These are phyloP conservation scores for Sericinus montela DNA, from an alignment of 2,888 invertebrate species.

Conservation along the genomic window DNA sequence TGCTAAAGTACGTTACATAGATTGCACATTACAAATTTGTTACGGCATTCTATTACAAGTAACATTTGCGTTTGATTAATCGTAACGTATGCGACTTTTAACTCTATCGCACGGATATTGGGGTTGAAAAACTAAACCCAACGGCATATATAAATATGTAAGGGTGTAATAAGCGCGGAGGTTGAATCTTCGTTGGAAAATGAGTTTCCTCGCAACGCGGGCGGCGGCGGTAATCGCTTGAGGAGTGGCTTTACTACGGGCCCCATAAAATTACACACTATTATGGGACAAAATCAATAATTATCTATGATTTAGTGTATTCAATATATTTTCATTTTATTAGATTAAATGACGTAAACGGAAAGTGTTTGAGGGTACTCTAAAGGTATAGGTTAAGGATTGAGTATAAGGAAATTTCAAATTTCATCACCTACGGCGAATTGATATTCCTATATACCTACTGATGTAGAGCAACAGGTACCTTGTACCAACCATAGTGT, in stretches of 20 bases:
- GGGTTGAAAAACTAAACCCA: not conserved
- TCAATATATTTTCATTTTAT: too few species aligned
- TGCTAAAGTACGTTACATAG: slow-evolving; percentile 15
- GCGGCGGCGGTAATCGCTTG: slow-evolving; percentile 17
- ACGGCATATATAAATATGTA: slow-evolving; percentile 29
- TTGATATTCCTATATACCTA: too few species aligned
- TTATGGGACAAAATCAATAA: not conserved
- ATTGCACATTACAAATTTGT: slow-evolving; percentile 25
- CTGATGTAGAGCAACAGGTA: too few species aligned
- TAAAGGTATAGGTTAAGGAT: too few species aligned
- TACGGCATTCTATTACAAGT: slow-evolving; percentile 28
- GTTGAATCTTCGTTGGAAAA: slow-evolving; percentile 70
- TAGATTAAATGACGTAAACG: too few species aligned
- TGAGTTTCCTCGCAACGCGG: slow-evolving; percentile 67
- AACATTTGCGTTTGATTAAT: not conserved
- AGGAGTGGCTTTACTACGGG: slow-evolving; percentile 9
- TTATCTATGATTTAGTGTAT: too few species aligned
- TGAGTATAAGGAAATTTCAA: too few species aligned
- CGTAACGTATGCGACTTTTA: slow-evolving; percentile 22
- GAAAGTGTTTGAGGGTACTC: too few species aligned
- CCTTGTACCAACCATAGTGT: too few species aligned
- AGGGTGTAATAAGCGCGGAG: slow-evolving; percentile 65
- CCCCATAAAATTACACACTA: not conserved
- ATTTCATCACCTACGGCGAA: too few species aligned
- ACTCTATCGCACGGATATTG: slow-evolving; percentile 22